Percentiles rank a stretch among this genome's conserved stretches.
These are phyloP conservation scores for Phyllotreta striolata DNA, from an alignment of 2,888 invertebrate species.

Conservation along the genomic window DNA sequence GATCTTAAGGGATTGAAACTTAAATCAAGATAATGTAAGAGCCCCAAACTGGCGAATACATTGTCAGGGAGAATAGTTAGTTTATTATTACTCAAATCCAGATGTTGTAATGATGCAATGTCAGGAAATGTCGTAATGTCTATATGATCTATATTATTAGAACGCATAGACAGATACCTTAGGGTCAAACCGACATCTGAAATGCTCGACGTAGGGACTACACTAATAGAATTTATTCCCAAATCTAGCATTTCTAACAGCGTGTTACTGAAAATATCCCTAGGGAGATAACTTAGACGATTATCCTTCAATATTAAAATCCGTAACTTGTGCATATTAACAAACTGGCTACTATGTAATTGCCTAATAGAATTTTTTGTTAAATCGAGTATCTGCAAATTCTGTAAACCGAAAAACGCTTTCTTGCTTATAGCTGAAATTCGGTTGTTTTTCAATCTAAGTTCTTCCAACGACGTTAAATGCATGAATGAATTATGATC, in stretches of 20 bases:
- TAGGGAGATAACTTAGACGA: conserved; percentile 75
- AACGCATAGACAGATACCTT: conserved; percentile 78
- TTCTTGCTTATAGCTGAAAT: conserved; percentile 76
- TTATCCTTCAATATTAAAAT: conserved; percentile 78
- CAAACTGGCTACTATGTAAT: conserved; percentile 82
- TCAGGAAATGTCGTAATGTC: conserved; percentile 88
- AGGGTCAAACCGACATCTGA: conserved; percentile 82
- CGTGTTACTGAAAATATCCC: conserved; percentile 82
- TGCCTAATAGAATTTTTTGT: conserved; percentile 79
- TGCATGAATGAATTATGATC: conserved; percentile 80
- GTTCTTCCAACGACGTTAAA: conserved; percentile 73
- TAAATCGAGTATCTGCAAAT: conserved; percentile 80
- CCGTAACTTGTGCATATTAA: conserved; percentile 76
- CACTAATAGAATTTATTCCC: conserved; percentile 77
- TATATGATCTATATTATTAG: conserved; percentile 84
- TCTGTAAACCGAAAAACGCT: conserved; percentile 78
- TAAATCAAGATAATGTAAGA: conserved; percentile 80
- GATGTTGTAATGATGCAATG: conserved; percentile 78
- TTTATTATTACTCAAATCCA: conserved; percentile 82
- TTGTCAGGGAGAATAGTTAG: conserved; percentile 87
- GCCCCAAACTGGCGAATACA: conserved; percentile 83
- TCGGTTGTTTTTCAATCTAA: conserved; percentile 78
- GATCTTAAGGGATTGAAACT: conserved; percentile 83
- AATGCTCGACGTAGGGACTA: conserved; percentile 81
- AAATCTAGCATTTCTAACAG: conserved; percentile 82